phyloP scores from a whole-genome alignment of 2,113 vertebrate species.

The Tor tambroides region DNA sequence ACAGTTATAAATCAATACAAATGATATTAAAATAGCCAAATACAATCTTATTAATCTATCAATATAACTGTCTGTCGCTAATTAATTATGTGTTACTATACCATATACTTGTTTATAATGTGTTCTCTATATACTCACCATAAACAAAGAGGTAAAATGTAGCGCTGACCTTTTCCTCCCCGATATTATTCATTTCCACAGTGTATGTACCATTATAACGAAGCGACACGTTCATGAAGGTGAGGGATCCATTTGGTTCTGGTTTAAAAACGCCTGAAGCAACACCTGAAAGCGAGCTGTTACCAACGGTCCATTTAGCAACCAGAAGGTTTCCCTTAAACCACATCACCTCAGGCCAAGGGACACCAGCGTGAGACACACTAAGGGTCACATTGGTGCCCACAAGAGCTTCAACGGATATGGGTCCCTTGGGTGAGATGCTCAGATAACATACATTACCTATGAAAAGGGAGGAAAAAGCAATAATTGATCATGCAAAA shows the following conservation, averaged over 20 bases:
- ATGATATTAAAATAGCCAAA: neutral
- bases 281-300: conserved; percentile 30
- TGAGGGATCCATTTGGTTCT: conserved; percentile 65
- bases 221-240: conserved; percentile 60
- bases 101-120: too few species aligned
- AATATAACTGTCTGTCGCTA: neutral
- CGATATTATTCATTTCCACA: conserved; percentile 63
- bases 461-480: conserved; percentile 40
- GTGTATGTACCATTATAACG: conserved; percentile 60
- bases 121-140: conserved; percentile 65
- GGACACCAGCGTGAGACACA: conserved; percentile 60
- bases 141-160: conserved; percentile 65
- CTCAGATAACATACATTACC: conserved; percentile 57
- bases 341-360: conserved; percentile 66
- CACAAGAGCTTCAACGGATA: conserved; percentile 42
- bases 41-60: neutral
- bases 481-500: neutral
- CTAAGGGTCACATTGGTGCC: conserved; percentile 67
- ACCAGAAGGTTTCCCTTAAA: conserved; percentile 51
- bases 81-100: neutral
- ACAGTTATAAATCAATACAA: neutral
- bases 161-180: conserved; percentile 54
- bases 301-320: conserved; percentile 64
- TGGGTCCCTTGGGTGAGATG: conserved; percentile 49
- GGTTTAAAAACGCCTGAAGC: conserved; percentile 49